A percentile compares a stretch with the other conserved stretches of the same genome.
Evolutionary conservation across 2,113 vertebrate species (phyloP).

Genomic region (Nothobranchius furzeri): DNA sequence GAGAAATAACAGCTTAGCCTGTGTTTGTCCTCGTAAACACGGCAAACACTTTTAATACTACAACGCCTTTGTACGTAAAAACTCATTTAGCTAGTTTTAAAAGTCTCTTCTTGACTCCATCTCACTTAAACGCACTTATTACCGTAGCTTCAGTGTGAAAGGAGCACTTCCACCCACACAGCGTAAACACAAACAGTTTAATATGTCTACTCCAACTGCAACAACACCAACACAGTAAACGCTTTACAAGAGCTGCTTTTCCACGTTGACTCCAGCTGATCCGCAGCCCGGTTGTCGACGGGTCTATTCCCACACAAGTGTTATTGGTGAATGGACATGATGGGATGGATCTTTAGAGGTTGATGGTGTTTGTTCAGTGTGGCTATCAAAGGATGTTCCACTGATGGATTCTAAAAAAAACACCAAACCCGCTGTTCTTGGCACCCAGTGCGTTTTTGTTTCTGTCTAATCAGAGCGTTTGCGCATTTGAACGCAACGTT

Average conservation of each 20-base stretch:
- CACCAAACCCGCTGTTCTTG: slow-evolving; percentile 10
- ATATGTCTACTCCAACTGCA: slow-evolving; percentile 28
- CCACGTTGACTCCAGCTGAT: slow-evolving; percentile 14
- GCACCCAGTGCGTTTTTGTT: too few relatives aligned
- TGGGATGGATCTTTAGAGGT: slow-evolving; percentile 20
- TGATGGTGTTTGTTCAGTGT: slow-evolving; percentile 19
- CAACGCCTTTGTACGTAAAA: not conserved
- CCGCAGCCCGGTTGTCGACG: not conserved
- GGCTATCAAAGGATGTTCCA: slow-evolving; percentile 11
- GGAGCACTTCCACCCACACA: slow-evolving; percentile 18
- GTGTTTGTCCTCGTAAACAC: too few relatives aligned
- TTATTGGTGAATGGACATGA: slow-evolving; percentile 17
- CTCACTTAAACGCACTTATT: slow-evolving; percentile 8
- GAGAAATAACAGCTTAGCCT: too few relatives aligned
- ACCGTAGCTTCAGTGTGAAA: not conserved
- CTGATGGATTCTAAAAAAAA: slow-evolving; percentile 16
- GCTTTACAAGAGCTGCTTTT: slow-evolving; percentile 14
- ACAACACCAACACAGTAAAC: slow-evolving; percentile 1
- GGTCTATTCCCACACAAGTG: slow-evolving; percentile 7
- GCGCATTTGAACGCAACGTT: too few relatives aligned
- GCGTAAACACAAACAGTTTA: slow-evolving; percentile 44
- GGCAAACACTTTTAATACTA: too few relatives aligned
- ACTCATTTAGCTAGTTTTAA: not conserved
- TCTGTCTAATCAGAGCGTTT: too few relatives aligned
- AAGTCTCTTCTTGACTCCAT: not conserved